A percentile compares a stretch with the other conserved stretches of the same genome.
These are phyloP conservation scores for Yoshiicerus persimilis DNA, from an alignment of 1,140 invertebrate species.

Conservation along the genomic window DNA sequence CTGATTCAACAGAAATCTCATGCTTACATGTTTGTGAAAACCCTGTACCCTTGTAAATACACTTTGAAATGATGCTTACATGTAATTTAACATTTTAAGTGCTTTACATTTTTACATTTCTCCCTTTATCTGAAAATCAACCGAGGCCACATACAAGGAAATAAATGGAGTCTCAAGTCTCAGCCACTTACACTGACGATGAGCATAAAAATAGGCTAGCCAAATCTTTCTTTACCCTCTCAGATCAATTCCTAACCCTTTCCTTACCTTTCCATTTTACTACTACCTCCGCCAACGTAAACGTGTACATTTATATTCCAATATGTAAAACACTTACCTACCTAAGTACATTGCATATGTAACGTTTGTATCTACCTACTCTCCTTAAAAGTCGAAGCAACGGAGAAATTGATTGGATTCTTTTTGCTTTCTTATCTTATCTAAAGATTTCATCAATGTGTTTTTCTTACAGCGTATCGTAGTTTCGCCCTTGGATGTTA, in stretches of 20 bases:
- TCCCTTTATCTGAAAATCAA: neutral
- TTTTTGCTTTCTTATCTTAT: neutral
- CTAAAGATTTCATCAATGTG: neutral
- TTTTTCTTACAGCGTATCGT: neutral
- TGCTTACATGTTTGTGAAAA: too few species aligned
- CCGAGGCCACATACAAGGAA: neutral
- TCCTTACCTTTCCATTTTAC: neutral
- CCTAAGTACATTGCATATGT: too few species aligned
- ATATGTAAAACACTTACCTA: neutral
- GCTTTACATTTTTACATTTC: neutral
- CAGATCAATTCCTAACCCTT: neutral
- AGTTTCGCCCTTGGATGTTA: neutral
- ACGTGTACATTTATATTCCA: neutral
- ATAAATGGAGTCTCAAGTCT: neutral
- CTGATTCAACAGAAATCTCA: too few species aligned
- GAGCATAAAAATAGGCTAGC: neutral
- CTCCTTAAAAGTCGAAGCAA: neutral
- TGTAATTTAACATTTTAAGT: neutral
- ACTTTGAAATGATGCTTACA: neutral
- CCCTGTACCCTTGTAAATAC: neutral
- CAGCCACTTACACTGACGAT: neutral
- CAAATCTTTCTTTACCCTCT: neutral
- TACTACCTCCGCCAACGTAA: neutral
- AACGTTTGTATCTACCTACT: neutral
- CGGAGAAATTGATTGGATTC: neutral